A percentile compares a stretch with the other conserved stretches of the same genome.
Conservation (phyloP, 2,113 vertebrate genomes). For the Neogobius melanostomus region DNA sequence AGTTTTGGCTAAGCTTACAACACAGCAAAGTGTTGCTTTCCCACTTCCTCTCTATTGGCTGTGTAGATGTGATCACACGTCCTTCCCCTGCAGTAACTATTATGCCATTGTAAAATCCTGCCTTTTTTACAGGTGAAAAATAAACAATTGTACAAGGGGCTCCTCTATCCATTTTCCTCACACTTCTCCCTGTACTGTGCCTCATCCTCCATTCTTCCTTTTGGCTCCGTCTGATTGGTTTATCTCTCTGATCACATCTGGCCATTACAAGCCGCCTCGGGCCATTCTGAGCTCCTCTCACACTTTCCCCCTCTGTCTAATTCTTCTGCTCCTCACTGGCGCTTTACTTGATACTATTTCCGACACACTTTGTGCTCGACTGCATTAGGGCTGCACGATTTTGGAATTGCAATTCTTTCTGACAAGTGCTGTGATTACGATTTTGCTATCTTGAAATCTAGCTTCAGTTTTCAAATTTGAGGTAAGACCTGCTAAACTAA, state of each 20-base stretch:
- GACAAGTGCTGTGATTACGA: too few species aligned
- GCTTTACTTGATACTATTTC: conserved; percentile 45
- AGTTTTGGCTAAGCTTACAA: background rate
- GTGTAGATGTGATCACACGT: conserved; percentile 1
- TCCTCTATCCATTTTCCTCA: conserved; percentile 15
- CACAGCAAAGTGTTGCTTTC: background rate
- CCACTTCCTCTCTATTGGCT: background rate
- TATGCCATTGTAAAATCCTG: background rate
- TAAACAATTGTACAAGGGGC: conserved; percentile 6
- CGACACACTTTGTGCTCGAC: conserved; percentile 43
- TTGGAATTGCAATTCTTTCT: too few species aligned
- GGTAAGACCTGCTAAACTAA: too few species aligned
- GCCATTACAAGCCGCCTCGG: conserved; percentile 75
- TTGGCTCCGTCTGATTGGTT: conserved; percentile 53
- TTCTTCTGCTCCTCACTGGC: conserved; percentile 32
- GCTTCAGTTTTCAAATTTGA: too few species aligned
- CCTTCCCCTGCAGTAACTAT: background rate
- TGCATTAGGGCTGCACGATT: too few species aligned
- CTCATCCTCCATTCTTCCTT: conserved; percentile 36
- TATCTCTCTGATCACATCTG: conserved; percentile 75
- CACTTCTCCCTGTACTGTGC: conserved; percentile 37
- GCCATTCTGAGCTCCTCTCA: conserved; percentile 65
- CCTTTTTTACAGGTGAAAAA: conserved; percentile 2
- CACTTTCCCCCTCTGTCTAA: conserved; percentile 26
- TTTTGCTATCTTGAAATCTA: too few species aligned